phyloP scores from a whole-genome alignment of 92 coral and sea anemone genomes.

The Nematostella vectensis region DNA sequence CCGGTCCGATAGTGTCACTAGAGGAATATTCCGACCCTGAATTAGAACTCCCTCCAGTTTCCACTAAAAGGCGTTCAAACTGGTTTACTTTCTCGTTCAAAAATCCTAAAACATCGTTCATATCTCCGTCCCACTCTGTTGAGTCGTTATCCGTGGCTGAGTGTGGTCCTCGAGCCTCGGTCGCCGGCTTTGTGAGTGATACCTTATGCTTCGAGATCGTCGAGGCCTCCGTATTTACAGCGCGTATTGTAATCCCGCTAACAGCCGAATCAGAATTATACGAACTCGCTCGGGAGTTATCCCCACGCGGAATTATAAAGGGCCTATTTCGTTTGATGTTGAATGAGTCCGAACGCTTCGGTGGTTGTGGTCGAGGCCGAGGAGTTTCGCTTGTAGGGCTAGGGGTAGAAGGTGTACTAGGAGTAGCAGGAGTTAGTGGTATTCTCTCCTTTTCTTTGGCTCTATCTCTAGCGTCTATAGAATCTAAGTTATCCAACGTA shows the following conservation, averaged over 20 bases:
- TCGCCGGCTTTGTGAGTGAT: conserved; percentile 6
- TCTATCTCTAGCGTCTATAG: neutral
- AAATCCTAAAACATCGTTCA: conserved; percentile 82
- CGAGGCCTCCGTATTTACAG: conserved; percentile 5
- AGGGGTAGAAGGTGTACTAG: conserved; percentile 18
- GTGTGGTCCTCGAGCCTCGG: conserved; percentile 15
- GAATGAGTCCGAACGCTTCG: conserved; percentile 81
- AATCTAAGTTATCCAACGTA: conserved; percentile 3
- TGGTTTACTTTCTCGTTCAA: conserved; percentile 84
- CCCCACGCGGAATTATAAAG: conserved; percentile 23
- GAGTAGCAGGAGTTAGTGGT: conserved; percentile 1
- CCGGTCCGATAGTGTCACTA: conserved; percentile 52
- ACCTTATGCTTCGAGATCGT: conserved; percentile 11
- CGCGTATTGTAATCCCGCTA: conserved; percentile 2
- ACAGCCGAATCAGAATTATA: conserved; percentile 38
- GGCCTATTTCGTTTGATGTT: conserved; percentile 35
- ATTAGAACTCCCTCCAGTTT: conserved; percentile 62
- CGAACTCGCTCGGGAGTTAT: conserved; percentile 43
- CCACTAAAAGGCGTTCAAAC: conserved; percentile 71
- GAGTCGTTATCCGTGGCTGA: conserved; percentile 33
- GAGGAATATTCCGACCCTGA: conserved; percentile 69
- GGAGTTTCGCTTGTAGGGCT: conserved; percentile 43
- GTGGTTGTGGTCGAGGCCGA: conserved; percentile 70
- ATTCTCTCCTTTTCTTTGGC: conserved; percentile 14
- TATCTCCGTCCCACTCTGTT: conserved; percentile 81